Evolutionary conservation across 1,140 invertebrate species (phyloP), one percentile per base, ranked within the genome.

Genomic region (Ericerus pela): DNA sequence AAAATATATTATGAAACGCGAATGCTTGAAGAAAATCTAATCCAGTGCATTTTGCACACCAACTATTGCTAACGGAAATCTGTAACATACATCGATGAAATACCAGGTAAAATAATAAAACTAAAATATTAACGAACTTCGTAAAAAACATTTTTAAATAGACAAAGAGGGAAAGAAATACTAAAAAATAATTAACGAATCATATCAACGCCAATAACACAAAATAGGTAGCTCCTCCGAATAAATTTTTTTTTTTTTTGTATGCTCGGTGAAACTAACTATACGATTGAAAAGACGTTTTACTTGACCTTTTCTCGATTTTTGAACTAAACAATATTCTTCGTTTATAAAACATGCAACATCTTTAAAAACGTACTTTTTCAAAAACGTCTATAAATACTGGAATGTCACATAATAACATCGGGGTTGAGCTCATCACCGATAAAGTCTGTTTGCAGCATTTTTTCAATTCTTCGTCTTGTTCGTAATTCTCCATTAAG

Each of bases 1-100:
- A 73, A 16, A 86, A 80, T 71, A 92, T 80, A 62, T 92, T 93
- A 60, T 86, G 79, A 69, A 93, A 93, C 8, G 89, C 77, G 53
- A 87, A 70, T 14, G 82, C 80, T 69, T 91, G 84, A 8, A 92
- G 71, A 63, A 87, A 88, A 53, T 81, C 76, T 1, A 91, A 70
- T 56, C 79, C 75, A 10, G 80, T 76, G 0, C 76, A 74, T 43
- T 86, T 72, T 0, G 83, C 79, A 60, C 82, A 85, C 89, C 89
- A 94, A 5, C 84, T 89, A 5, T 73, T 70, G 51, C 69, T 70
- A 18, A 73, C 62, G 0, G 75, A 72, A 11, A 75, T 68, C 53
- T 66, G 30, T 14, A 5, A 30, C 4, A 31, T 28, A 24, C 5
- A 29, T n/a, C 2, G 30, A 30, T 18, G 20, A 36, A 11, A 36